Conservation (phyloP, 2,113 vertebrate genomes). For the Rynchops niger region DNA sequence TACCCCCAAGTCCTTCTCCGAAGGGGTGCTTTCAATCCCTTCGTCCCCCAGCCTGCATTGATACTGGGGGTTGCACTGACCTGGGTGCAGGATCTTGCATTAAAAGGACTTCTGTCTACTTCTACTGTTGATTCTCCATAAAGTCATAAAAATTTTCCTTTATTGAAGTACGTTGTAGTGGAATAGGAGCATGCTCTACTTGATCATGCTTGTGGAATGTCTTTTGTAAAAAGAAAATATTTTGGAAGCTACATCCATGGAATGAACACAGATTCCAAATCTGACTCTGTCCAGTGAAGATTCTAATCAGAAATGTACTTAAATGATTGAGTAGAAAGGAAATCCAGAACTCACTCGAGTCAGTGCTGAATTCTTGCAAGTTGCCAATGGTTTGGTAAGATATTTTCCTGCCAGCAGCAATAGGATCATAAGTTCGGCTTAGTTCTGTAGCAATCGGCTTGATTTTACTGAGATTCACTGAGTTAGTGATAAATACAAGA, state of each 20-base stretch:
- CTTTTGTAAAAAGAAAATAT: conserved; percentile 16
- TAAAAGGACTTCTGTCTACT: not conserved
- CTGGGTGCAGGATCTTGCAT: not conserved
- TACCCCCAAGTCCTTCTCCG: not conserved
- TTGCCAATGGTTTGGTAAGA: not conserved
- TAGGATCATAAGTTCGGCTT: conserved; percentile 24
- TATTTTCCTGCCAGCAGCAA: conserved; percentile 23
- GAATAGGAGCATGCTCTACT: not conserved
- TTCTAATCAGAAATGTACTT: not conserved
- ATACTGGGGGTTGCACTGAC: not conserved
- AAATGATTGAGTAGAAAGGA: not conserved
- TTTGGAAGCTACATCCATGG: conserved; percentile 23
- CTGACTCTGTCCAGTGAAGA: not conserved
- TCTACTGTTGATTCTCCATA: not conserved
- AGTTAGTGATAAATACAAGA: conserved; percentile 32
- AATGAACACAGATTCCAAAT: not conserved
- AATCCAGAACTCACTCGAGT: not conserved
- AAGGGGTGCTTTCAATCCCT: not conserved
- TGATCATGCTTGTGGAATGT: conserved; percentile 5
- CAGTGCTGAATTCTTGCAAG: conserved; percentile 43
- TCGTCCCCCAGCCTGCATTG: not conserved
- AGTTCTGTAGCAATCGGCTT: conserved; percentile 3
- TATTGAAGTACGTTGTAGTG: not conserved
- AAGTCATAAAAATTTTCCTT: not conserved
- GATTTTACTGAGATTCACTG: conserved; percentile 46